Evolutionary conservation across 2,888 invertebrate species (phyloP), one percentile per base, ranked within the genome.

Genomic region (Drosophila barbarae): DNA sequence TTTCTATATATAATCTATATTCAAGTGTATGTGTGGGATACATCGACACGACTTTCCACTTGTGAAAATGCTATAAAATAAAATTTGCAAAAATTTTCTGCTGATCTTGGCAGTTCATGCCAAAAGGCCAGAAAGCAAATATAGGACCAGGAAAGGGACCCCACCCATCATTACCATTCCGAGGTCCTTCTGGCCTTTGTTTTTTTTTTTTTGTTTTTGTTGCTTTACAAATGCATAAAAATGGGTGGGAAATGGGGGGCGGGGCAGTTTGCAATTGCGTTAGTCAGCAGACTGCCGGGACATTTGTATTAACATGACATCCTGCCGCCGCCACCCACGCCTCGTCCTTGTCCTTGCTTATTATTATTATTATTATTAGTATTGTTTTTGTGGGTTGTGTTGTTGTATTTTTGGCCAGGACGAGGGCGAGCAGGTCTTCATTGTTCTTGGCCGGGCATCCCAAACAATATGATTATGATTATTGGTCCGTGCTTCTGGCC

Each of bases 61-160:
- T 79, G 78, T 79, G 84, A 79, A 79, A 79, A 79, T 84, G 84
- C 82, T 81, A 84, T 79, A 79, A 79, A 84, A 80, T 80, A 80
- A 84, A 84, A 80, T 80, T 80, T 84, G 84, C 84, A 84, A 84
- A 84, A 75, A 85, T 76, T 84, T 86, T 85, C 64, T 86, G 85
- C 86, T 85, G 85, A 85, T 85, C 85, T 79, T 81, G 86, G 84
- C 86, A 84, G 76, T 84, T 84, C 57, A 69, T 74, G 72, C 64
- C 51, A 69, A 75, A 75, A 69, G 77, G 75, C 78, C 77, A 57
- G 55, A 77, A 75, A 75, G 76, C 76, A 84, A 78, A 83, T 80
- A 78, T 71, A 65, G 70, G 41, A n/a, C 63, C 63, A 46, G 54
- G 30, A 28, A 30, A 23, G 21, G n/a, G 9, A n/a, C 18, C 41